A percentile compares a stretch with the other conserved stretches of the same genome.
Evolutionary conservation across 2,888 invertebrate genomes (phyloP).

Genomic region (Hirtodrosophila alboralis): DNA sequence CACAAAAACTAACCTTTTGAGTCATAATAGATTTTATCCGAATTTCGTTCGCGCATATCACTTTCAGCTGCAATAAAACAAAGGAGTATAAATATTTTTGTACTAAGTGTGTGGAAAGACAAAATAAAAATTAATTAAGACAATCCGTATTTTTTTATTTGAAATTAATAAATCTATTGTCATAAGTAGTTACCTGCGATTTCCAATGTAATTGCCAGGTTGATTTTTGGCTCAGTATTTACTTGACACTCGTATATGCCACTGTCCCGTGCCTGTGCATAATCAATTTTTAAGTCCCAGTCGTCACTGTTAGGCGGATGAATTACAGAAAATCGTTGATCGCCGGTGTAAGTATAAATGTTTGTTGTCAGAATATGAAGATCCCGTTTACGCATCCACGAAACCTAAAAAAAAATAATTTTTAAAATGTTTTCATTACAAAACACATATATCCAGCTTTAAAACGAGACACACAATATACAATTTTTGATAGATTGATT

Average conservation of each 20-base stretch:
- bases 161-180: too few relatives aligned
- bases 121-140: too few relatives aligned
- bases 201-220: constrained; percentile 91
- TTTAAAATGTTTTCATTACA: neutral
- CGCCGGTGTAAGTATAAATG: constrained; percentile 94
- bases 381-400: constrained; percentile 84
- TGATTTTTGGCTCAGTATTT: constrained; percentile 95
- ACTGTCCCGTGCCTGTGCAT: constrained; percentile 92
- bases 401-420: constrained; percentile 69
- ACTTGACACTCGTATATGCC: constrained; percentile 95
- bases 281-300: constrained; percentile 93
- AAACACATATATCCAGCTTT: neutral
- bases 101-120: too few relatives aligned
- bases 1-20: constrained; percentile 77
- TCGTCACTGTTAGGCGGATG: constrained; percentile 94
- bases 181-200: constrained; percentile 91
- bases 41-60: constrained; percentile 79
- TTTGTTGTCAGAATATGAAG: constrained; percentile 93
- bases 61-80: constrained; percentile 77
- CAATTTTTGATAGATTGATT: too few relatives aligned
- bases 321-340: constrained; percentile 92
- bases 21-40: constrained; percentile 80
- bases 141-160: too few relatives aligned
- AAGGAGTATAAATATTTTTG: too few relatives aligned
- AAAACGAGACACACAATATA: too few relatives aligned